Percentiles rank a stretch among this genome's conserved stretches.
phyloP scores from a whole-genome alignment of 2,888 invertebrate genomes.

The Balanococcus diminutus region DNA sequence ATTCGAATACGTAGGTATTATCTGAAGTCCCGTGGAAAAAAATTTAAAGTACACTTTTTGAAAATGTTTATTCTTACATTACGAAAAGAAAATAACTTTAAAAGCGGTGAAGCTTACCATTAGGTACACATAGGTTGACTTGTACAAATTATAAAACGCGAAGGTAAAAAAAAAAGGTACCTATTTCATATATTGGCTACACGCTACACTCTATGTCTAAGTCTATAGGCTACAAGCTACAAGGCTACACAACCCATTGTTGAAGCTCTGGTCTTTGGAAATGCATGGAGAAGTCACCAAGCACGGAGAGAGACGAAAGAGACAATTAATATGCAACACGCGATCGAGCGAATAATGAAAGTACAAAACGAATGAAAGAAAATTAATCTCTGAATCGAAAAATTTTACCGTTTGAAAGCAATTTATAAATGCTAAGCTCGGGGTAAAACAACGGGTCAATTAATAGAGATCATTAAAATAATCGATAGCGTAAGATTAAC shows the following conservation, averaged over 20 bases:
- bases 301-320: too few relatives aligned
- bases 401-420: not conserved
- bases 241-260: not conserved
- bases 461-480: conserved; percentile 41
- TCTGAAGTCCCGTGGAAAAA: not conserved
- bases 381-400: not conserved
- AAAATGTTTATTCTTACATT: not conserved
- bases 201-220: too few relatives aligned
- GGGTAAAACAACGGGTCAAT: not conserved
- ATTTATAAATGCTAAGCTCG: not conserved
- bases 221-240: not conserved
- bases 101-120: not conserved
- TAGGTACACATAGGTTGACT: not conserved
- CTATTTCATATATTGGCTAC: not conserved
- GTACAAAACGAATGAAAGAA: not conserved
- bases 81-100: not conserved
- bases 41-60: not conserved
- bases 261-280: not conserved
- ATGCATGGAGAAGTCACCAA: not conserved
- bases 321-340: not conserved
- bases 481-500: conserved; percentile 7
- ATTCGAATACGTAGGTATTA: not conserved
- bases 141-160: not conserved
- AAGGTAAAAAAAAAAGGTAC: not conserved
- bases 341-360: conserved; percentile 2